phyloP scores from a whole-genome alignment of 2,113 vertebrate species.

The Neolamprologus caudopunctatus region DNA sequence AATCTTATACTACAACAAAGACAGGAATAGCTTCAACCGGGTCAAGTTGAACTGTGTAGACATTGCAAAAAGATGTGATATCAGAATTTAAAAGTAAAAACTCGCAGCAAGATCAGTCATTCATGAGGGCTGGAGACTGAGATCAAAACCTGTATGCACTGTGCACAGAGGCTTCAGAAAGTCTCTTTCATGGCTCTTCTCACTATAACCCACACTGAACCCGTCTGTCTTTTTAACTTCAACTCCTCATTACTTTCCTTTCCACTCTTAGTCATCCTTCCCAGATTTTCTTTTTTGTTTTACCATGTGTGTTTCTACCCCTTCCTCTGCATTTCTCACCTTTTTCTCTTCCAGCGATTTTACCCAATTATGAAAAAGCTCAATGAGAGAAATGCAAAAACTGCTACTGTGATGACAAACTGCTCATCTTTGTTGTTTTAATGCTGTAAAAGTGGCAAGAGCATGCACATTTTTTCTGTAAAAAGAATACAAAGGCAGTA shows the following conservation, averaged over 20 bases:
- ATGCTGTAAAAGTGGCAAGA: background rate
- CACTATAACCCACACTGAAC: background rate
- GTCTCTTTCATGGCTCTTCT: constrained; percentile 35
- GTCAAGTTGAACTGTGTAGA: constrained; percentile 12
- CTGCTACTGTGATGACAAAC: background rate
- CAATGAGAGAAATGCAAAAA: background rate
- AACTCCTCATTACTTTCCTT: background rate
- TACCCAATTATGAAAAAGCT: background rate
- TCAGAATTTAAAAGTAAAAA: constrained; percentile 7
- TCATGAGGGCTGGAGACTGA: constrained; percentile 1
- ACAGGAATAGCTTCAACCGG: background rate
- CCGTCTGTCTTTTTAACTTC: background rate
- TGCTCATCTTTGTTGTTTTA: background rate
- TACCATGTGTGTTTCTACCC: background rate
- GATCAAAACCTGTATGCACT: constrained; percentile 29
- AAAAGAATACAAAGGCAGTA: background rate
- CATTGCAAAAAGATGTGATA: constrained; percentile 18
- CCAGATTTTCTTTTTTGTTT: background rate
- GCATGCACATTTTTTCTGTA: background rate
- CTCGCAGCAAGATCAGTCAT: background rate
- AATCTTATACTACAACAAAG: background rate
- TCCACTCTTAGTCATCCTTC: background rate
- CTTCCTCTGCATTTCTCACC: background rate
- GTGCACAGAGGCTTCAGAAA: background rate
- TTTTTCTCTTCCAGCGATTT: background rate